Conservation (phyloP, 1,140 invertebrate species). For the Papilio dardanus region DNA sequence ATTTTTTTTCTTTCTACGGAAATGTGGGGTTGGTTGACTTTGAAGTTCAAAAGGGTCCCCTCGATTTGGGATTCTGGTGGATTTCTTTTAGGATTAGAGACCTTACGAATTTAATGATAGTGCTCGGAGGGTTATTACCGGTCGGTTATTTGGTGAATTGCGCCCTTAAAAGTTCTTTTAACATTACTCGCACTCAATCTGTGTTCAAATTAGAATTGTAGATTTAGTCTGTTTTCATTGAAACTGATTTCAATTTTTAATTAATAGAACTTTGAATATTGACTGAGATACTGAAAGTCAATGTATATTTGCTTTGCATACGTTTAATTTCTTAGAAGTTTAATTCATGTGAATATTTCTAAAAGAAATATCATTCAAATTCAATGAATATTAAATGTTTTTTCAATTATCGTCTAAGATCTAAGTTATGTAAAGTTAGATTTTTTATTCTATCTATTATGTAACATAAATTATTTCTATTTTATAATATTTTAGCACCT, state of each 20-base stretch:
- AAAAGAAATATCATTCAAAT: not conserved
- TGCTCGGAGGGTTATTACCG: slow-evolving; percentile 63
- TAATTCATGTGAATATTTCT: not conserved
- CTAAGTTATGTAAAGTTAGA: too few relatives aligned
- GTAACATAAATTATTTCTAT: too few relatives aligned
- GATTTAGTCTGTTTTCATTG: slow-evolving; percentile 20
- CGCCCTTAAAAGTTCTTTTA: slow-evolving; percentile 53
- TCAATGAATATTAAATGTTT: not conserved
- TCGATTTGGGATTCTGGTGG: slow-evolving; percentile 76
- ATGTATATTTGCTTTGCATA: not conserved
- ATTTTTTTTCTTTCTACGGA: slow-evolving; percentile 42
- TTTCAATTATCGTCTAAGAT: not conserved
- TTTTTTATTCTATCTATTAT: too few relatives aligned
- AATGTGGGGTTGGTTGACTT: slow-evolving; percentile 77
- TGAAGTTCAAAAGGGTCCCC: slow-evolving; percentile 79
- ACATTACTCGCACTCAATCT: slow-evolving; percentile 30
- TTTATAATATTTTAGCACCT: too few relatives aligned
- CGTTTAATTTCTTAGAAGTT: slow-evolving; percentile 1
- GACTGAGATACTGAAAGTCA: not conserved
- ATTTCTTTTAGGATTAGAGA: slow-evolving; percentile 81
- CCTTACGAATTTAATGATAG: slow-evolving; percentile 81
- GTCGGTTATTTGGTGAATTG: slow-evolving; percentile 63
- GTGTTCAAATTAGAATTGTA: slow-evolving; percentile 39
- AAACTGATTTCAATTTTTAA: slow-evolving; percentile 32
- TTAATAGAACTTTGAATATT: slow-evolving; percentile 36